Conservation (phyloP, 92 coral and sea anemone species). For the Isaurus tuberculatus region DNA sequence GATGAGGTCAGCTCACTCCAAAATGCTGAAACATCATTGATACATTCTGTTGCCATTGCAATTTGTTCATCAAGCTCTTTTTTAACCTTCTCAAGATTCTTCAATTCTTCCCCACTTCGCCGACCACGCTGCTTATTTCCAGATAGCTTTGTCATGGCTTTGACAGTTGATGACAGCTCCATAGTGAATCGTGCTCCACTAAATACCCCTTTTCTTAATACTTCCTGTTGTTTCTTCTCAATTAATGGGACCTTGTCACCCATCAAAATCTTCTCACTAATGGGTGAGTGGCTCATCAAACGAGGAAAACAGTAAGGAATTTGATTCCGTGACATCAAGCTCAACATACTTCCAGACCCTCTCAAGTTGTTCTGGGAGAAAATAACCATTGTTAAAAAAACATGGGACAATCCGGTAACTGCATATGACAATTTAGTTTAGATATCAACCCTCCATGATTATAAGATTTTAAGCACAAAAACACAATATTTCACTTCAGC, state of each 20-base stretch:
- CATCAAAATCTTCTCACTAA: constrained; percentile 87
- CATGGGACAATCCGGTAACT: neutral
- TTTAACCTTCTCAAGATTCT: constrained; percentile 60
- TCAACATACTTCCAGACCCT: constrained; percentile 69
- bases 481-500: too few relatives aligned
- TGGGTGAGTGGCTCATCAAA: constrained; percentile 80
- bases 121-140: constrained; percentile 39
- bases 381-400: neutral
- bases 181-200: constrained; percentile 69
- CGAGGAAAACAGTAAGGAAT: constrained; percentile 90
- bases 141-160: constrained; percentile 73
- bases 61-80: constrained; percentile 73
- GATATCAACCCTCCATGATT: too few relatives aligned
- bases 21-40: constrained; percentile 80
- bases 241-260: constrained; percentile 76
- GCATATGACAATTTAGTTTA: too few relatives aligned
- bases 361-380: constrained; percentile 68
- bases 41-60: constrained; percentile 68
- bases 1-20: constrained; percentile 76
- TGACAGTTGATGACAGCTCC: constrained; percentile 64
- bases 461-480: too few relatives aligned
- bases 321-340: constrained; percentile 75
- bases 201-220: constrained; percentile 71
- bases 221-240: constrained; percentile 50
- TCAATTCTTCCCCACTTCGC: constrained; percentile 60